Base-by-base conservation (phyloP, 2,797 vertebrate species). In the Rallus crepitans region DNA sequence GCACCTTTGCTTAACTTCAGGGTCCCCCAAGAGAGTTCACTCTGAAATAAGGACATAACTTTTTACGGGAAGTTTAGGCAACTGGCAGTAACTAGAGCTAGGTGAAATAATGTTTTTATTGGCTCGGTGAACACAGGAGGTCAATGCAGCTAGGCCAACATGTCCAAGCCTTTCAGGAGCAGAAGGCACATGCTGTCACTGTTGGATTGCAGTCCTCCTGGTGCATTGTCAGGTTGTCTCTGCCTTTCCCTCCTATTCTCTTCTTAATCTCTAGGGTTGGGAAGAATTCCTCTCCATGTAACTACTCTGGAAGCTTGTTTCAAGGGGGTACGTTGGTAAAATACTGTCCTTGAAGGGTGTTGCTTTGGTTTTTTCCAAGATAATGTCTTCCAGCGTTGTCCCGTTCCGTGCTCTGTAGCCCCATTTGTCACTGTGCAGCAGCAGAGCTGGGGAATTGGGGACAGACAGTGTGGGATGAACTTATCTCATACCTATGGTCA, bases 91-190 rank as follows among this genome's bases (percentile, higher is more conserved):
- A 89, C 77, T 84, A 35, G 39, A 87, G 45, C 91, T 93, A 91
- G 90, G 95, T 88, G 77, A 90, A 94, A 94, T 94, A 61, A 75
- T 94, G 95, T 84, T 96, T 88, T 91, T 84, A 45, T 93, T 94
- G 91, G 90, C 82, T 63, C 45, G 70, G 45, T 81, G 60, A 35
- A 15, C 50, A 52, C 40, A 65, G 57, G 65, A 85, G 87, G 72
- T 91, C 76, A 78, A 23, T 25, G 23, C 15, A 91, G 13, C 40
- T 76, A 65, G 66, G 59, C 63, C 88, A 91, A 84, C 17, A 11
- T 50, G 40, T 79, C 89, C 76, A 81, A 53, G 87, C 64, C 83
- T 90, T 81, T 86, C 55, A 83, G 47, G 65, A 93, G 85, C 57
- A 94, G 90, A 90, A 90, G n/a, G 66, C 52, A 72, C 47, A 1